Evolutionary conservation across 2,113 vertebrate genomes (phyloP).

Genomic region (Coptodon rendalli): DNA sequence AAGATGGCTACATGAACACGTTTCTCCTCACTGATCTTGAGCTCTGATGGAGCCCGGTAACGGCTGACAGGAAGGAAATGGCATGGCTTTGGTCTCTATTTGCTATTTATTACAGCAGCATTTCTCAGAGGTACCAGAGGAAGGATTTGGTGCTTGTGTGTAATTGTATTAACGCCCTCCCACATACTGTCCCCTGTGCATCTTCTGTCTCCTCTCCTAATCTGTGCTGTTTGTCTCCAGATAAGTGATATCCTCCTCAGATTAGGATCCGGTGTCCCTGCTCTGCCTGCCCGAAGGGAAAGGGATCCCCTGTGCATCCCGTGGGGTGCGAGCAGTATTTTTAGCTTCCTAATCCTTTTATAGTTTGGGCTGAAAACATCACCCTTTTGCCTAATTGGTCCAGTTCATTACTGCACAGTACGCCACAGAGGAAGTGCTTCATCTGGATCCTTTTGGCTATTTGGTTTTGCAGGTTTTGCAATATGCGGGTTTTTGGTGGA

Average conservation of each 20-base stretch:
- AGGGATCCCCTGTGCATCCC: constrained; percentile 48
- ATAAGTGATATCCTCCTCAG: constrained; percentile 71
- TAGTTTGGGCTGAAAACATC: constrained; percentile 8
- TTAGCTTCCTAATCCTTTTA: constrained; percentile 70
- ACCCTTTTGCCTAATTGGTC: constrained; percentile 36
- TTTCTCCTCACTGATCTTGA: not conserved
- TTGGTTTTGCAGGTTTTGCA: not conserved
- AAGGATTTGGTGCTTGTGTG: constrained; percentile 65
- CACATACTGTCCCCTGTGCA: constrained; percentile 68
- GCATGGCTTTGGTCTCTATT: constrained; percentile 53
- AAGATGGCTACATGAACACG: not conserved
- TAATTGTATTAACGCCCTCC: constrained; percentile 76
- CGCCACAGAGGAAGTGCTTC: not conserved
- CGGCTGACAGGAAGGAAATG: constrained; percentile 51
- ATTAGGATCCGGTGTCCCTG: constrained; percentile 64
- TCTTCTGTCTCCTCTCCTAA: constrained; percentile 76
- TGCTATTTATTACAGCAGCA: constrained; percentile 52
- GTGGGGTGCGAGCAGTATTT: constrained; percentile 55
- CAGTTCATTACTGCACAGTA: constrained; percentile 1
- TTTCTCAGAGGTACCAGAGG: constrained; percentile 53
- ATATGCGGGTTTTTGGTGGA: not conserved
- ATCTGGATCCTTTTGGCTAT: not conserved
- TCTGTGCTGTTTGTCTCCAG: constrained; percentile 75
- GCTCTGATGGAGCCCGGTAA: constrained; percentile 4
- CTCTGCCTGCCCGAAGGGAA: constrained; percentile 44